Evolutionary conservation across 2,113 vertebrate genomes (phyloP), one percentile per base, ranked within the genome.

Genomic region (Ardeotis arabs): DNA sequence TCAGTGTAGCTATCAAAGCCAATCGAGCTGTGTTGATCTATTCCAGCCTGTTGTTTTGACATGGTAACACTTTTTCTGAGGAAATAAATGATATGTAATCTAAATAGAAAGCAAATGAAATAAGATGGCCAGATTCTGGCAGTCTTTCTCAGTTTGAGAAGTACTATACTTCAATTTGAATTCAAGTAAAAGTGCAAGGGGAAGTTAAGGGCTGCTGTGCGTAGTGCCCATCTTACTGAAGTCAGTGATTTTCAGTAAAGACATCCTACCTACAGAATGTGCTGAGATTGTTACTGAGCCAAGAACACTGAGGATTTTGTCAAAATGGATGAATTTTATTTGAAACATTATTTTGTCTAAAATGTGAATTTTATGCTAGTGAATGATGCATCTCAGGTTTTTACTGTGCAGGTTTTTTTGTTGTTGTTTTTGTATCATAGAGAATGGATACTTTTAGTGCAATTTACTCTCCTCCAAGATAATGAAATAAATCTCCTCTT

Each of bases 351-450:
- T 21, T 85, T 93, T 90, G 24, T 33, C 60, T 89, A 80, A 81
- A 84, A 91, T 96, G 87, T 94, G 90, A 93, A 82, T 87, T 76
- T 84, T 58, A 87, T 94, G 78, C 44, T 82, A 33, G 79, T 86
- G 60, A 86, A 86, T 89, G 73, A 72, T 70, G 80, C 58, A 45
- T 87, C 89, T 95, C 95, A 94, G 87, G 86, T 75, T 88, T 95
- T 93, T 86, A 64, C 53, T 62, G 9, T 69, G 68, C 52, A n/a
- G 20, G 6, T 39, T 77, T 87, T 86, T 45, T 58, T 64, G 41
- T 60, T 75, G 12, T 41, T 69, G 49, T n/a, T 35, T 90, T 84
- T 94, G 23, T 90, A 55, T 81, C 59, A 41, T 88, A 53, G 85
- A 56, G 33, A 91, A 77, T 84, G 73, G 70, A 76, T 96, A 60